These are phyloP conservation scores for Masticophis lateralis DNA, from an alignment of 2,797 vertebrate species.

Conservation along the genomic window DNA sequence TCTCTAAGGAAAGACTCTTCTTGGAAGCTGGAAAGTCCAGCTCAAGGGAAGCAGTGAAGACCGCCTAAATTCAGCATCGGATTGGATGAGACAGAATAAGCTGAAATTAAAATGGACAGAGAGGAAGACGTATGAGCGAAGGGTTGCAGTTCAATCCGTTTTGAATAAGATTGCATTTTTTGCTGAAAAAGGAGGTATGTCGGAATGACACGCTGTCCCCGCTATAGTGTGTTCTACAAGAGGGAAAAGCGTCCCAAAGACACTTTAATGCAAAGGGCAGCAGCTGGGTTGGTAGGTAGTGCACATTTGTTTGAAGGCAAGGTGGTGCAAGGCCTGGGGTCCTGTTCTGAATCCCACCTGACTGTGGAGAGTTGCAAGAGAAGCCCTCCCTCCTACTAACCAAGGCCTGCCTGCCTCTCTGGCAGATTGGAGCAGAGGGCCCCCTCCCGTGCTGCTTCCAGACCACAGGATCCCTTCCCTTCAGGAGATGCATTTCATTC, in stretches of 20 bases:
- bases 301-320: background rate
- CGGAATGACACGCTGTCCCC: background rate
- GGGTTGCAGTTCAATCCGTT: background rate
- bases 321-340: background rate
- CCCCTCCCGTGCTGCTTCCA: background rate
- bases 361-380: background rate
- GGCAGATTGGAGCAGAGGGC: background rate
- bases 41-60: background rate
- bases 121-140: background rate
- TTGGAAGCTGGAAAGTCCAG: background rate
- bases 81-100: background rate
- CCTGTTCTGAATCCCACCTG: background rate
- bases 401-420: too few relatives aligned
- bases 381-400: background rate
- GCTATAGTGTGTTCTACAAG: background rate
- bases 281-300: background rate
- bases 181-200: background rate
- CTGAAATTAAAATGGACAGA: background rate
- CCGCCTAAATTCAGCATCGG: background rate
- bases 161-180: background rate
- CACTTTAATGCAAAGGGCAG: background rate
- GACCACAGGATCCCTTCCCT: background rate
- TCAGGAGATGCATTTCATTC: background rate
- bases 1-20: background rate
- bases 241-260: background rate